A percentile compares a stretch with the other conserved stretches of the same genome.
Conservation (phyloP, 2,888 invertebrate species). For the Buathra laborator region DNA sequence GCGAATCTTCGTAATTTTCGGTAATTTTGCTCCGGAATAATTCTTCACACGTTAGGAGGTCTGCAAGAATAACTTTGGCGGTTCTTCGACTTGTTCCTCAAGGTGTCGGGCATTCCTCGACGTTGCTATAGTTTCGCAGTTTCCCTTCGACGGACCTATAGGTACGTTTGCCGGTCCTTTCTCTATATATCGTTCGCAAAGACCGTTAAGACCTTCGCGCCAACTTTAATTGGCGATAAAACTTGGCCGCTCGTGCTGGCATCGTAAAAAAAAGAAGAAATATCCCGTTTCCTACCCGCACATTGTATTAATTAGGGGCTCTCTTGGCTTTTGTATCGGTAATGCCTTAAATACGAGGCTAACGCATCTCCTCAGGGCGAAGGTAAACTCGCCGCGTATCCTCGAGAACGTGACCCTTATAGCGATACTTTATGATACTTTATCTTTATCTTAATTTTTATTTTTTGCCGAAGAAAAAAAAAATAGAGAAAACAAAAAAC, state of each 20-base stretch:
- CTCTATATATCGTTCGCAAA: conserved; percentile 53
- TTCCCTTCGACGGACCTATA: background rate
- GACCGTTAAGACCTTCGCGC: conserved; percentile 72
- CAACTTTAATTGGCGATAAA: conserved; percentile 83
- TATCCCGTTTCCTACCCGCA: conserved; percentile 78
- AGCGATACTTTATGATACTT: conserved; percentile 23
- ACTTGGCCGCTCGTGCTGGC: conserved; percentile 75
- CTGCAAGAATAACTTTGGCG: background rate
- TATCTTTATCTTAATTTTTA: background rate
- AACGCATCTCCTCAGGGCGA: conserved; percentile 17
- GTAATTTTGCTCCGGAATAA: background rate
- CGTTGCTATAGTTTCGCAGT: conserved; percentile 30
- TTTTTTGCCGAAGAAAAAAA: background rate
- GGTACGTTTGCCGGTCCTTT: conserved; percentile 27
- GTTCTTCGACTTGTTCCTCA: conserved; percentile 47
- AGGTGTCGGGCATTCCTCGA: conserved; percentile 64
- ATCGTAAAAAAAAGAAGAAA: conserved; percentile 79
- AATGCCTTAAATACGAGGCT: conserved; percentile 41
- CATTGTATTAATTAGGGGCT: conserved; percentile 83
- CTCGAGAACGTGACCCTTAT: conserved; percentile 28
- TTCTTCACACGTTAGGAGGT: background rate
- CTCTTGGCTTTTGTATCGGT: conserved; percentile 67
- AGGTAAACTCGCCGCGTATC: conserved; percentile 3
- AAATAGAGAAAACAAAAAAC: too few species aligned
- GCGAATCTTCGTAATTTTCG: too few species aligned